Percentiles rank a stretch among this genome's conserved stretches.
phyloP scores from a whole-genome alignment of 2,113 vertebrate species.

The Sorex fumeus region DNA sequence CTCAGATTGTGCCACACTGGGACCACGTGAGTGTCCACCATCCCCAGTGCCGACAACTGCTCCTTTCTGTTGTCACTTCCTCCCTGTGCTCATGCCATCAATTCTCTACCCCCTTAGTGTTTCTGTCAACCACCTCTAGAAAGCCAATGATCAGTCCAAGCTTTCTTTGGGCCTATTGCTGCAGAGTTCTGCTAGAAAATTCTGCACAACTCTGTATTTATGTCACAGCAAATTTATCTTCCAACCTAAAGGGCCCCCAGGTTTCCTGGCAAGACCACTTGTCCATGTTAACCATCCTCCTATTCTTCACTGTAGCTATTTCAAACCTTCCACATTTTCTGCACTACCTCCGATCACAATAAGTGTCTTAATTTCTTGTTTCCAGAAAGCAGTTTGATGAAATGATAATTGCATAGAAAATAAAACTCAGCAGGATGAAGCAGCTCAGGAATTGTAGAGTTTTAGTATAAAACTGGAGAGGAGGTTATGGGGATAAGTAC shows the following conservation, averaged over 20 bases:
- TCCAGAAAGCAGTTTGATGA: constrained; percentile 38
- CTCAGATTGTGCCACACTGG: background rate
- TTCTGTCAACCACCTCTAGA: constrained; percentile 19
- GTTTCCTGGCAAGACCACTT: background rate
- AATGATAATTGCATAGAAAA: background rate
- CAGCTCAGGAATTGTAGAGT: background rate
- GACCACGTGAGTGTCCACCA: too few species aligned
- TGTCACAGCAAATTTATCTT: background rate
- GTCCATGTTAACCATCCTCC: background rate
- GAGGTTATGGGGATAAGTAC: background rate
- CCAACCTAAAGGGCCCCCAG: background rate
- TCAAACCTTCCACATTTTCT: constrained; percentile 8
- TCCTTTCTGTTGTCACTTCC: background rate
- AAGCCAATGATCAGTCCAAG: background rate
- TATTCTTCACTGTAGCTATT: background rate
- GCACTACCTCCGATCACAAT: constrained; percentile 6
- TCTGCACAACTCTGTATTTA: background rate
- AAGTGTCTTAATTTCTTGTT: background rate
- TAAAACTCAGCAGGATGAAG: background rate
- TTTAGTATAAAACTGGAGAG: background rate
- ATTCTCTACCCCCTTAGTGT: background rate
- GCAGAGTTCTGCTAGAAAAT: background rate
- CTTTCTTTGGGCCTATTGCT: background rate
- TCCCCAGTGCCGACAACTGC: background rate
- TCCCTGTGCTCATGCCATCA: background rate